Percentiles rank a stretch among this genome's conserved stretches.
These are phyloP conservation scores for Drepana falcataria DNA, from an alignment of 2,888 invertebrate genomes.

Conservation along the genomic window DNA sequence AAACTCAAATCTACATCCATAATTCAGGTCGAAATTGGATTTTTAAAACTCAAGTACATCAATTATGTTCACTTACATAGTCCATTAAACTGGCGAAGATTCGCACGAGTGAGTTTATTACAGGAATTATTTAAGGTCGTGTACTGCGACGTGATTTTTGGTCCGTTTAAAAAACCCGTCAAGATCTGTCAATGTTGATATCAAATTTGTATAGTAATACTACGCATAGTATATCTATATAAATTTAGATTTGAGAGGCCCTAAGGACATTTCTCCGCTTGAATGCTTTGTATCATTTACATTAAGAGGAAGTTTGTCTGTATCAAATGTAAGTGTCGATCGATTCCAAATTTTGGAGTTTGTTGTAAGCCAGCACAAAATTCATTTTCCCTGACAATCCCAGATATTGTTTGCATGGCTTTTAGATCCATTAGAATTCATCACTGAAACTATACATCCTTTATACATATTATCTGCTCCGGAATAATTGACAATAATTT, in stretches of 20 bases:
- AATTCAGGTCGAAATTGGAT: not conserved
- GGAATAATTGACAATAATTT: not conserved
- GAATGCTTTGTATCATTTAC: no score
- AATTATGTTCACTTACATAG: constrained; percentile 15
- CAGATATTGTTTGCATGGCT: not conserved
- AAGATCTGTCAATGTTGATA: constrained; percentile 30
- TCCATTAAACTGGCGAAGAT: constrained; percentile 36
- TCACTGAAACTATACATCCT: not conserved
- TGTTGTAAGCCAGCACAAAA: constrained; percentile 10
- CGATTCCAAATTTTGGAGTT: no score
- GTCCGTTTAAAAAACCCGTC: constrained; percentile 1
- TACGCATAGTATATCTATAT: no score
- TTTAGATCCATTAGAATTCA: not conserved
- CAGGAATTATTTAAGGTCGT: constrained; percentile 31
- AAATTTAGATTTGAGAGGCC: no score
- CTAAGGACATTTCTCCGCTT: no score
- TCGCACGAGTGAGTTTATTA: constrained; percentile 43
- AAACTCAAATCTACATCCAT: not conserved
- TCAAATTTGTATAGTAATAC: not conserved
- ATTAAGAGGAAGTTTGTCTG: no score
- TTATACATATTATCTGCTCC: no score
- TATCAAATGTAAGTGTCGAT: no score
- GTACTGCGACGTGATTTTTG: not conserved
- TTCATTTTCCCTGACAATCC: constrained; percentile 23
- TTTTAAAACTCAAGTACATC: constrained; percentile 1